phyloP scores from a whole-genome alignment of 2,888 invertebrate genomes.

The Synergus laeviventris region DNA sequence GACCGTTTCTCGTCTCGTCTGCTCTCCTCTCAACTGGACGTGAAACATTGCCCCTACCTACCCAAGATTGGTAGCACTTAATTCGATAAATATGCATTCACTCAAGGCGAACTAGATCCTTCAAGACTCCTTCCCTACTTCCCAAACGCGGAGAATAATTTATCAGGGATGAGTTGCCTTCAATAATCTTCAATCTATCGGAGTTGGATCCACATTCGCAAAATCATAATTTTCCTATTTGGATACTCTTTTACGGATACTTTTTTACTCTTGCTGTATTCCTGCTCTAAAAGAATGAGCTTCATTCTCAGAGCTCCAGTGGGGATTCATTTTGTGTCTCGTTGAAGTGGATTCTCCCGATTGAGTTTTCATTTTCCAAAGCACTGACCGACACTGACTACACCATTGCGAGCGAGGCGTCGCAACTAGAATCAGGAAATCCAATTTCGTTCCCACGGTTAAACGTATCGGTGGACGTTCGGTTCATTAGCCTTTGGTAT shows the following conservation, averaged over 20 bases:
- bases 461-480: slow-evolving; percentile 52
- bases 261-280: too few species aligned
- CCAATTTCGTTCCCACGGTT: slow-evolving; percentile 62
- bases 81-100: slow-evolving; percentile 59
- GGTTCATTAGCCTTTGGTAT: slow-evolving; percentile 61
- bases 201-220: neutral
- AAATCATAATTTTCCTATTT: too few species aligned
- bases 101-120: slow-evolving; percentile 55
- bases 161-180: neutral
- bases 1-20: slow-evolving; percentile 51
- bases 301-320: neutral
- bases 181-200: neutral
- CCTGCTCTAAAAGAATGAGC: too few species aligned
- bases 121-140: slow-evolving; percentile 35
- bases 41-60: slow-evolving; percentile 25
- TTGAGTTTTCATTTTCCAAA: slow-evolving; percentile 33
- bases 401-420: neutral
- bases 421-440: slow-evolving; percentile 42
- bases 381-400: neutral
- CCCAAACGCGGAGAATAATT: neutral
- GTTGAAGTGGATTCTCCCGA: neutral
- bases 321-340: neutral
- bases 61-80: slow-evolving; percentile 33
- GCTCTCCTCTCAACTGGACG: slow-evolving; percentile 42
- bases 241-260: too few species aligned